Evolutionary conservation across 1,140 invertebrate genomes (phyloP).

Genomic region (Cydia pomonella): DNA sequence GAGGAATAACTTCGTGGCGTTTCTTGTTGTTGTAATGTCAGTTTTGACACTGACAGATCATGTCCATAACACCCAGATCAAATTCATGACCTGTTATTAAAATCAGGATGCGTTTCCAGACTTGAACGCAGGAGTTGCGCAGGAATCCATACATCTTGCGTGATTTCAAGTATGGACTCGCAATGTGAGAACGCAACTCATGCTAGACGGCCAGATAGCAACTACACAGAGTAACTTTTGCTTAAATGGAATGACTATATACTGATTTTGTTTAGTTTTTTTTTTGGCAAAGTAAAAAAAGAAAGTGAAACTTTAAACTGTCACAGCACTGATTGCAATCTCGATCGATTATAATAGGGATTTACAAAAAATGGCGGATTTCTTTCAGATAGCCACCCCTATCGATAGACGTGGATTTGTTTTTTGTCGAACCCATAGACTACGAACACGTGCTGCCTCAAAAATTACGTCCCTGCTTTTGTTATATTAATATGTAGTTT

Average conservation of each 20-base stretch:
- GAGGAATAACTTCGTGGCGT: too few species aligned
- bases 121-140: too few species aligned
- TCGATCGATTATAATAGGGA: not conserved
- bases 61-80: too few species aligned
- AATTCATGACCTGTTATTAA: too few species aligned
- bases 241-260: too few species aligned
- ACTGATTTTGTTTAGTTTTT: not conserved
- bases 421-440: slow-evolving; percentile 59
- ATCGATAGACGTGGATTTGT: slow-evolving; percentile 44
- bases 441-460: slow-evolving; percentile 64
- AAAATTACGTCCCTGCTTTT: slow-evolving; percentile 57
- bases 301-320: not conserved
- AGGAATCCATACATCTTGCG: too few species aligned
- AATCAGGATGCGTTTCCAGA: too few species aligned
- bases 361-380: slow-evolving; percentile 11
- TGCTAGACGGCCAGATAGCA: too few species aligned
- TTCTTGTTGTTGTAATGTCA: too few species aligned
- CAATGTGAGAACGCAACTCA: too few species aligned
- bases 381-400: slow-evolving; percentile 8
- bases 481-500: slow-evolving; percentile 55
- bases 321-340: slow-evolving; percentile 1
- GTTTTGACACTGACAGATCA: too few species aligned
- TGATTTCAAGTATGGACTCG: too few species aligned
- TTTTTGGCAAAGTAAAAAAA: not conserved
- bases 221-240: not conserved